Evolutionary conservation across 1,140 invertebrate genomes (phyloP).

Genomic region (Drosophila santomea): DNA sequence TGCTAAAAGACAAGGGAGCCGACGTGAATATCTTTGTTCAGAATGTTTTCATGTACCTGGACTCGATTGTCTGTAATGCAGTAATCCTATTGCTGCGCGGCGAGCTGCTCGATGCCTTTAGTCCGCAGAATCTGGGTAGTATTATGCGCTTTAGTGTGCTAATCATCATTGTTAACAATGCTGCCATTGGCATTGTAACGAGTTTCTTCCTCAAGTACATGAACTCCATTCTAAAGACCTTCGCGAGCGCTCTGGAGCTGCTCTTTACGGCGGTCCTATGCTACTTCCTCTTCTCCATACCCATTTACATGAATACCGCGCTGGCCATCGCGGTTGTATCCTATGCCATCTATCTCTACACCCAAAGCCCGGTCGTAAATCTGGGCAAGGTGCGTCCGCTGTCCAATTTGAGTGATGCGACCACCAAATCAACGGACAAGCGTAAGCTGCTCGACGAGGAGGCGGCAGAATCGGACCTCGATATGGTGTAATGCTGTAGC

Average conservation of each 20-base stretch:
- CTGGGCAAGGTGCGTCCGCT: slow-evolving; percentile 78
- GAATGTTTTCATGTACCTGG: slow-evolving; percentile 98
- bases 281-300: slow-evolving; percentile 94
- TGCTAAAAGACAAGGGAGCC: slow-evolving; percentile 93
- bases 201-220: slow-evolving; percentile 96
- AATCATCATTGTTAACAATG: slow-evolving; percentile 95
- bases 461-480: slow-evolving; percentile 64
- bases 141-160: slow-evolving; percentile 90
- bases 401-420: slow-evolving; percentile 50
- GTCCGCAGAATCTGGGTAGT: slow-evolving; percentile 86
- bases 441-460: slow-evolving; percentile 67
- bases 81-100: slow-evolving; percentile 89
- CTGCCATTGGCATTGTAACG: slow-evolving; percentile 95
- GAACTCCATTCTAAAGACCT: slow-evolving; percentile 98
- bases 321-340: slow-evolving; percentile 93
- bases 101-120: slow-evolving; percentile 87
- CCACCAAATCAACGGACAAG: slow-evolving; percentile 47
- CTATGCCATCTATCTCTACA: slow-evolving; percentile 93
- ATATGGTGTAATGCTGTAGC: slow-evolving; percentile 60
- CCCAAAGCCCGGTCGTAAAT: slow-evolving; percentile 93
- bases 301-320: slow-evolving; percentile 93
- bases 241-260: slow-evolving; percentile 96
- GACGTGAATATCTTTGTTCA: slow-evolving; percentile 96
- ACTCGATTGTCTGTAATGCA: slow-evolving; percentile 96
- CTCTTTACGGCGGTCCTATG: slow-evolving; percentile 96